These are phyloP conservation scores for Piscicola geometra DNA, from an alignment of 2,888 invertebrate species.

Conservation along the genomic window DNA sequence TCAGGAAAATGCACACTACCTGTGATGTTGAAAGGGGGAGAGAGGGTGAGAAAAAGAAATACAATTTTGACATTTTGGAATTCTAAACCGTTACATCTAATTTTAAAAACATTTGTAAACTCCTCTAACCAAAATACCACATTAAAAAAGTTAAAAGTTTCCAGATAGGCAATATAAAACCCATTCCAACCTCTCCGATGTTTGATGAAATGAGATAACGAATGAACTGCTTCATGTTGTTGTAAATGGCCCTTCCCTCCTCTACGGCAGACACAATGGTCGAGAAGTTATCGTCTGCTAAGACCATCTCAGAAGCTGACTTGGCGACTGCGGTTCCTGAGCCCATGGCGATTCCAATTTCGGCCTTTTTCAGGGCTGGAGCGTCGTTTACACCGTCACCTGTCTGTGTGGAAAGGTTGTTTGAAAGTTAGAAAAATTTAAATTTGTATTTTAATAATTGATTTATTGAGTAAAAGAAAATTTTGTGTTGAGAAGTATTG, in stretches of 20 bases:
- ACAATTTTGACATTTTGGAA: background rate
- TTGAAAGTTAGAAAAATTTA: background rate
- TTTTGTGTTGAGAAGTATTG: background rate
- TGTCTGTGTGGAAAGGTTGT: conserved; percentile 63
- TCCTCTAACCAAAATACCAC: too few species aligned
- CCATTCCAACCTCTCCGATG: conserved; percentile 94
- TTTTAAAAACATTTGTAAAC: background rate
- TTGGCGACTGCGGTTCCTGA: conserved; percentile 99
- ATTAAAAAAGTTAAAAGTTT: too few species aligned
- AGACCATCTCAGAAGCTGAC: conserved; percentile 96
- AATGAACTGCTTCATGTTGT: conserved; percentile 99
- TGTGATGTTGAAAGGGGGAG: background rate
- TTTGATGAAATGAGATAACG: conserved; percentile 99
- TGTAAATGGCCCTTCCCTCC: conserved; percentile 95
- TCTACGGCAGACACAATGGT: conserved; percentile 85
- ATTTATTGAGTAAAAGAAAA: too few species aligned
- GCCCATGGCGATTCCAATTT: conserved; percentile 90
- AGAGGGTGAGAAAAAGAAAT: background rate
- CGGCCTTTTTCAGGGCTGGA: conserved; percentile 90
- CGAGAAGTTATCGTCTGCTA: conserved; percentile 99
- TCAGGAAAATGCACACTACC: conserved; percentile 77
- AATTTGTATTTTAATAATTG: too few species aligned
- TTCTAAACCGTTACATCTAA: background rate
- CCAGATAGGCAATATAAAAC: too few species aligned
- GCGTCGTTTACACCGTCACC: conserved; percentile 99